A percentile compares a stretch with the other conserved stretches of the same genome.
Conservation (phyloP, 1,140 invertebrate genomes). For the Leptinotarsa lineolata region DNA sequence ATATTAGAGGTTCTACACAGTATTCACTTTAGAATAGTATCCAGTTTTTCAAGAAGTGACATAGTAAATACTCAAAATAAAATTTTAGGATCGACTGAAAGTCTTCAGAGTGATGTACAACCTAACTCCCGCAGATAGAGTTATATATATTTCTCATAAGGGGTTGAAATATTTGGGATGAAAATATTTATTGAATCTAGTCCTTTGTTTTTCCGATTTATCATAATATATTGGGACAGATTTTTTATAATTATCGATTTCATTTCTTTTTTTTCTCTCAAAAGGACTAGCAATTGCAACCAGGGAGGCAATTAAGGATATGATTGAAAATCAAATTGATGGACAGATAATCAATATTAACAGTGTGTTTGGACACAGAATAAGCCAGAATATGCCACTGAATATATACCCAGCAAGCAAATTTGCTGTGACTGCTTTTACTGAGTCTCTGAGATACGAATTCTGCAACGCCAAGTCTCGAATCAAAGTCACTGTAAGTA, state of each 20-base stretch:
- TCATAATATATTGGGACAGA: too few species aligned
- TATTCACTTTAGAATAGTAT: too few species aligned
- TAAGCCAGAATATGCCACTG: constrained; percentile 30
- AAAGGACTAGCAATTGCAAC: constrained; percentile 59
- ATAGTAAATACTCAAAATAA: too few species aligned
- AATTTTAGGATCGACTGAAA: too few species aligned
- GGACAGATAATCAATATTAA: constrained; percentile 35
- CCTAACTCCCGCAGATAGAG: too few species aligned
- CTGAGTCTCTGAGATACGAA: constrained; percentile 31
- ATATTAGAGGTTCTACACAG: too few species aligned
- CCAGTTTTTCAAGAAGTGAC: too few species aligned
- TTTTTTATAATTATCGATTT: constrained; percentile 34
- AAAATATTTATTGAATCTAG: too few species aligned
- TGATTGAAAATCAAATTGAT: constrained; percentile 29
- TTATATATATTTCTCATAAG: too few species aligned
- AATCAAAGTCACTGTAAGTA: constrained; percentile 58
- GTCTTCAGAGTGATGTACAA: too few species aligned
- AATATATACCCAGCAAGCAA: constrained; percentile 62
- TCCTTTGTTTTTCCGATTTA: too few species aligned
- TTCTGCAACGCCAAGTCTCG: constrained; percentile 36
- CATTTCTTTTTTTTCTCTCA: background rate
- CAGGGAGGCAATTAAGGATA: constrained; percentile 58
- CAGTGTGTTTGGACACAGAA: constrained; percentile 48
- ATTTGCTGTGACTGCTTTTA: constrained; percentile 53
- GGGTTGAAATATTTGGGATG: too few species aligned